Base-by-base conservation (phyloP, 2,888 invertebrate species). In the Cephus spinipes region DNA sequence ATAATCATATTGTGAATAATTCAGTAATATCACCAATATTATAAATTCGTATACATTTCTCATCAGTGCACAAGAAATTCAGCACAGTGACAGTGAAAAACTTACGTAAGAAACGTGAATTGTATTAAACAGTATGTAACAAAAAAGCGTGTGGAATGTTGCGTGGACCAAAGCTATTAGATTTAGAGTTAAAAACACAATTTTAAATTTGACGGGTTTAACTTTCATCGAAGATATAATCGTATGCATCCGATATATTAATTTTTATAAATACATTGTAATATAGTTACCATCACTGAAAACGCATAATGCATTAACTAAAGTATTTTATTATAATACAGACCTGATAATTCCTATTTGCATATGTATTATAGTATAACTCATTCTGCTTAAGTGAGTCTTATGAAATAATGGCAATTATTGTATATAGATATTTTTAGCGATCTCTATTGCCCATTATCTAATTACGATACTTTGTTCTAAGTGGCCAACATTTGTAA, bases 381-480 rank as follows among this genome's bases (percentile, higher is more conserved):
- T 76, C 73, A 78, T 73, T 76, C 33, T 15, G 35, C 73, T 68
- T 73, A 78, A 40, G 11, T 73, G 31, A 31, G 30, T 68, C 9
- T 33, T 15, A 4, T 71, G 23, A 68, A 78, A 36, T 73, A 68
- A 40, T 75, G 40, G 75, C 75, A 78, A 73, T 78, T 76, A 78
- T 74, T 78, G 76, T 78, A 78, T 36, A 78, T 78, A 77, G 31
- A 75, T 74, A 30, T 55, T 74, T 78, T 71, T 76, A 73, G 33
- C 31, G 68, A 78, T 73, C 75, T 78, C 30, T 75, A 78, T 73
- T 78, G 75, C 76, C 78, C 68, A 69, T 55, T n/a, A 68, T 78
- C 68, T 73, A 76, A 31, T 73, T 73, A 73, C 68, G 36, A 71
- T 73, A 35, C 36, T 68, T 68, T 40, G 32, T 68, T 76, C 69